Percentiles rank a stretch among this genome's conserved stretches.
Conservation (phyloP, 2,888 invertebrate species). For the Nebria salina region DNA sequence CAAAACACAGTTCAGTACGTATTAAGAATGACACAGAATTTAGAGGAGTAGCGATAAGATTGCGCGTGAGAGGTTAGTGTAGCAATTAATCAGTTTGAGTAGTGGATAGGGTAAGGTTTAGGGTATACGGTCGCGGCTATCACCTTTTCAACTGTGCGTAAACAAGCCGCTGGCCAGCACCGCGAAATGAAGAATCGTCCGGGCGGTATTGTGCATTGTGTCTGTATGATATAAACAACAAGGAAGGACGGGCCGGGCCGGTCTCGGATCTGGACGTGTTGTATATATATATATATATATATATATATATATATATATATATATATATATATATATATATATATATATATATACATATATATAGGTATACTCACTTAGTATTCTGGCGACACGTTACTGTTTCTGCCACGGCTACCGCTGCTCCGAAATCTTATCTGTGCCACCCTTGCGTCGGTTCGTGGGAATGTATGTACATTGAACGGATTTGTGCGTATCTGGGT, state of each 20-base stretch:
- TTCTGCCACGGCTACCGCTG: not conserved
- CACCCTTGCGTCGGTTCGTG: not conserved
- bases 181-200: constrained; percentile 13
- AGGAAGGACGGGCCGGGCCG: not conserved
- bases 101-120: not conserved
- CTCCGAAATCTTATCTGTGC: constrained; percentile 12
- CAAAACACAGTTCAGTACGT: too few species aligned
- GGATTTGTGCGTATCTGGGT: constrained; percentile 34
- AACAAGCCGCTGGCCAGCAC: constrained; percentile 3
- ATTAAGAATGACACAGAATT: too few species aligned
- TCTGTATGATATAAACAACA: constrained; percentile 1
- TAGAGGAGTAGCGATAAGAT: too few species aligned
- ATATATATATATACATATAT: not conserved
- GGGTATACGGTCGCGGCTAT: not conserved
- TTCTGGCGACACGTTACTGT: not conserved
- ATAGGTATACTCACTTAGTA: not conserved
- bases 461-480: not conserved
- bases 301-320: not conserved
- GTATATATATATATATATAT: not conserved
- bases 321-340: not conserved
- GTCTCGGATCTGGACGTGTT: not conserved
- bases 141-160: constrained; percentile 13
- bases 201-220: not conserved
- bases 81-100: too few species aligned
- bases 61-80: too few species aligned